phyloP scores from a whole-genome alignment of 2,113 vertebrate species.

The Condylura cristata region DNA sequence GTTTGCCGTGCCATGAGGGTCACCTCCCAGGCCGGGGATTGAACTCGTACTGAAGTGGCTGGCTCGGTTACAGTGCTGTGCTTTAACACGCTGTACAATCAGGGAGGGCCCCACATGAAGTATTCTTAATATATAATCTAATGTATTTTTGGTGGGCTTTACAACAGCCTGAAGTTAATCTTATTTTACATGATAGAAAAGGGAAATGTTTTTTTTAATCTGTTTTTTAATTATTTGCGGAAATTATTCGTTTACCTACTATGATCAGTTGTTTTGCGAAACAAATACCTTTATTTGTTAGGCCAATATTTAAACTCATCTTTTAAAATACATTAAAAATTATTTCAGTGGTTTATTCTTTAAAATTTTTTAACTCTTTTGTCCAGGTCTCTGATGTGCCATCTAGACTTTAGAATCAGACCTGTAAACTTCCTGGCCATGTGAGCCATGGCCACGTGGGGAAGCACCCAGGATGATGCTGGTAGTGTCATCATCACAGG shows the following conservation, averaged over 20 bases:
- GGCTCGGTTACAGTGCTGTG: too few relatives aligned
- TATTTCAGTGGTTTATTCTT: conserved; percentile 6
- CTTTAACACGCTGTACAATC: too few relatives aligned
- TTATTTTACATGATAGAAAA: conserved; percentile 19
- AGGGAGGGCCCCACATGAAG: too few relatives aligned
- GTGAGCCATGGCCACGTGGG: too few relatives aligned
- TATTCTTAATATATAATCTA: conserved; percentile 40
- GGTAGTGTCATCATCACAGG: too few relatives aligned
- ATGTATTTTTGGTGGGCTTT: conserved; percentile 46
- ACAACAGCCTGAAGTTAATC: conserved; percentile 16
- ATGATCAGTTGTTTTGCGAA: conserved; percentile 4
- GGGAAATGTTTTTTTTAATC: neutral
- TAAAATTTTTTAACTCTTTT: neutral
- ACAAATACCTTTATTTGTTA: conserved; percentile 33
- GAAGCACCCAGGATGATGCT: too few relatives aligned
- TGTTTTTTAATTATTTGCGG: conserved; percentile 1
- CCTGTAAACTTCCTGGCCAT: too few relatives aligned
- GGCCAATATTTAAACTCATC: conserved; percentile 7
- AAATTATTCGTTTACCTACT: neutral
- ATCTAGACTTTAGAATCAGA: too few relatives aligned
- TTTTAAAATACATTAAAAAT: conserved; percentile 29
- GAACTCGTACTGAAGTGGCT: too few relatives aligned
- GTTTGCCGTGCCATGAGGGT: too few relatives aligned
- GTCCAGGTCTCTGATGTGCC: too few relatives aligned
- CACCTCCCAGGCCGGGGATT: too few relatives aligned